A percentile compares a stretch with the other conserved stretches of the same genome.
phyloP scores from a whole-genome alignment of 2,797 vertebrate species.

The Syngnathus acus region DNA sequence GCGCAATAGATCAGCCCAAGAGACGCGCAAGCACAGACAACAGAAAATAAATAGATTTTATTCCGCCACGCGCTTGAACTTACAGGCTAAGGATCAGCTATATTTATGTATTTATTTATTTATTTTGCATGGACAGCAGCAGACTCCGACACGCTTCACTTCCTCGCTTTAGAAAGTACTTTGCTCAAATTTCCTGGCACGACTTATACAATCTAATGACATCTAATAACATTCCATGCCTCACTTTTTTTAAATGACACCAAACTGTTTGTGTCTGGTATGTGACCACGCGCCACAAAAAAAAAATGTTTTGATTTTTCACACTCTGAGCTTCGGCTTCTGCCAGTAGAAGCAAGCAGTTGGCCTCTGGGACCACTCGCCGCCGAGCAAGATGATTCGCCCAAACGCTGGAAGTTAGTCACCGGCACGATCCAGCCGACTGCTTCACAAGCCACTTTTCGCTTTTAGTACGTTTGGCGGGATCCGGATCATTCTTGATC shows the following conservation, averaged over 20 bases:
- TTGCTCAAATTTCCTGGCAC: too few species aligned
- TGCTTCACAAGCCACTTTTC: neutral
- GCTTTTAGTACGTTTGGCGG: neutral
- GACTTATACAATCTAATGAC: too few species aligned
- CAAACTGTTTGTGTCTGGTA: too few species aligned
- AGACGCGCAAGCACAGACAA: slow-evolving; percentile 15
- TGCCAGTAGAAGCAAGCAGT: neutral
- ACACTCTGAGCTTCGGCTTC: neutral
- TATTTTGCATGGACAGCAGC: neutral
- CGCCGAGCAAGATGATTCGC: neutral
- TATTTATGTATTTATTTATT: slow-evolving; percentile 21
- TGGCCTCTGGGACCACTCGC: neutral
- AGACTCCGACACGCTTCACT: neutral
- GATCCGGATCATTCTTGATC: too few species aligned
- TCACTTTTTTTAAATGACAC: too few species aligned
- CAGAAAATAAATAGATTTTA: slow-evolving; percentile 12
- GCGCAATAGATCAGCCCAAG: slow-evolving; percentile 6
- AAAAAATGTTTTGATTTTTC: neutral
- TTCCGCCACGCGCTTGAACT: slow-evolving; percentile 6
- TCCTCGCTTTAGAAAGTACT: neutral
- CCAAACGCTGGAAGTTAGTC: neutral
- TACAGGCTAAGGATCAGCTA: slow-evolving; percentile 18
- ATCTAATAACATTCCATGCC: too few species aligned
- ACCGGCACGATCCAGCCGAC: neutral
- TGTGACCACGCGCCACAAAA: too few species aligned